Conservation (phyloP, 2,888 invertebrate genomes). For the Phytoseiulus persimilis region DNA sequence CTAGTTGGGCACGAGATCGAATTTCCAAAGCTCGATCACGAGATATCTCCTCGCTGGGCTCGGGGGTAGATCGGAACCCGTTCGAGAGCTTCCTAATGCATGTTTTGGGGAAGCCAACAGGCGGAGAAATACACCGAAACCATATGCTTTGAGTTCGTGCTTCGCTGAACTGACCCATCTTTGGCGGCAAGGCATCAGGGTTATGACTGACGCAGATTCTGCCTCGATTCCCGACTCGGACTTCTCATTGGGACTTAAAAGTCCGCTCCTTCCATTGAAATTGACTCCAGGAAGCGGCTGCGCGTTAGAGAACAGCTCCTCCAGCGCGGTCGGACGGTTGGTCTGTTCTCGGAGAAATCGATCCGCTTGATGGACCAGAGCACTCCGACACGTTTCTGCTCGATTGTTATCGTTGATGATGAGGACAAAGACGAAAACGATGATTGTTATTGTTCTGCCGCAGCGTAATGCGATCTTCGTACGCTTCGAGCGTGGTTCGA, state of each 20-base stretch:
- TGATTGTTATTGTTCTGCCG: neutral
- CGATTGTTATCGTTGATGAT: neutral
- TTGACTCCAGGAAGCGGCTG: too few species aligned
- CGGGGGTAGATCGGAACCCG: neutral
- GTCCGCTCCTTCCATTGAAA: neutral
- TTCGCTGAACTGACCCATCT: neutral
- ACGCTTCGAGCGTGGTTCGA: neutral
- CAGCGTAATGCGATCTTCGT: neutral
- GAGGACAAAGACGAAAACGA: neutral
- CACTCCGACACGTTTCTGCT: neutral
- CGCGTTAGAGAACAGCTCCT: too few species aligned
- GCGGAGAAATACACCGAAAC: neutral
- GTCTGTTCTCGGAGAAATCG: neutral
- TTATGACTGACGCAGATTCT: neutral
- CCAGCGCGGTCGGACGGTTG: too few species aligned
- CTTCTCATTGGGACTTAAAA: neutral
- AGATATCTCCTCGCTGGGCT: neutral
- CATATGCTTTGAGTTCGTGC: neutral
- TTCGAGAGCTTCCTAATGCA: neutral
- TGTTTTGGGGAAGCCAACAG: neutral
- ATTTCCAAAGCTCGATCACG: neutral
- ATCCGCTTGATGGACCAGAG: neutral
- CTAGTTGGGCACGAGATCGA: neutral
- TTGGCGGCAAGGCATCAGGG: neutral
- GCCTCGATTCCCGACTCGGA: neutral